These are phyloP conservation scores for Rallus limicola DNA, from an alignment of 2,113 vertebrate species.

Conservation along the genomic window DNA sequence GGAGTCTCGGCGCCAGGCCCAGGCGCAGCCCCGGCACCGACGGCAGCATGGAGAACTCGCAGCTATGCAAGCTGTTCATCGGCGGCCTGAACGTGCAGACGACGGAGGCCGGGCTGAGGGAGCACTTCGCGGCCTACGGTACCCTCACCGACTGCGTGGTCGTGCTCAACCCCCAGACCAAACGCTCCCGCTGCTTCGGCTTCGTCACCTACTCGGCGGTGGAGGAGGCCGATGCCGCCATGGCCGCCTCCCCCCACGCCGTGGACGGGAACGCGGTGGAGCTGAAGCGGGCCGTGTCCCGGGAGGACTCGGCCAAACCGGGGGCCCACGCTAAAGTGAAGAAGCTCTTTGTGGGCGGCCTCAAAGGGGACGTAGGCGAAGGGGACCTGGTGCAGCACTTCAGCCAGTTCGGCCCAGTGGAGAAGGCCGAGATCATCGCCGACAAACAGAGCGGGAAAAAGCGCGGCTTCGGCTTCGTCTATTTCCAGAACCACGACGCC, in stretches of 20 bases:
- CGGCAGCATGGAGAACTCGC: conserved; percentile 85
- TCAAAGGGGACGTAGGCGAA: conserved; percentile 93
- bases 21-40: conserved; percentile 56
- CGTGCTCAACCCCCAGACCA: conserved; percentile 87
- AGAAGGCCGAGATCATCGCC: conserved; percentile 95
- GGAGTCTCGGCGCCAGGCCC: conserved; percentile 63
- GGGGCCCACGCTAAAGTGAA: conserved; percentile 95
- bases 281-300: conserved; percentile 92
- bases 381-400: conserved; percentile 89
- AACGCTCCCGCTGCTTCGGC: conserved; percentile 92
- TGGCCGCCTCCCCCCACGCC: conserved; percentile 90
- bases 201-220: conserved; percentile 93
- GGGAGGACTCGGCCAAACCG: conserved; percentile 91
- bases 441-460: conserved; percentile 95
- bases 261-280: conserved; percentile 92
- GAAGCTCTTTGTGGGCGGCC: conserved; percentile 94
- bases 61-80: conserved; percentile 96
- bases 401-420: conserved; percentile 90
- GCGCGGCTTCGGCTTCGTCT: conserved; percentile 95
- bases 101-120: conserved; percentile 91
- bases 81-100: conserved; percentile 96
- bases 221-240: conserved; percentile 93
- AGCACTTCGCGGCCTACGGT: conserved; percentile 94
- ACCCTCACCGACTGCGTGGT: conserved; percentile 91
- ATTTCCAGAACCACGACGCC: conserved; percentile 92